Base-by-base conservation (phyloP, 2,797 vertebrate species). In the Epinephelus malabaricus region DNA sequence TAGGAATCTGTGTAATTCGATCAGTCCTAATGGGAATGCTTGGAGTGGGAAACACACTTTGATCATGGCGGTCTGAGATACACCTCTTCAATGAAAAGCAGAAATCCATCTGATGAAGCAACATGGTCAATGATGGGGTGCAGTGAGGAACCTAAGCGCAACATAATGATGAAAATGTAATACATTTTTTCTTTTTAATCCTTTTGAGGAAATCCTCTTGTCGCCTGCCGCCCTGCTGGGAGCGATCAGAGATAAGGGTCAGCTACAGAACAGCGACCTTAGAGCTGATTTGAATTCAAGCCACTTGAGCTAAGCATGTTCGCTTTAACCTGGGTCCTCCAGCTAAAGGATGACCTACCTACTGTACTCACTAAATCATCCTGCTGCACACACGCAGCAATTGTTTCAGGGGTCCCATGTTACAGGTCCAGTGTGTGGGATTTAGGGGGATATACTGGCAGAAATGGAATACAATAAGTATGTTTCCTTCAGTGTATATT, bases 1-100 rank as follows among this genome's bases (percentile, higher is more conserved):
- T 84, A 79, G 86, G 76, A 77, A 94, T 90, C 88, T 75, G 84
- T 88, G 87, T 91, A 85, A 91, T 89, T 92, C 88, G 88, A 89
- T 93, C 86, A 81, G 78, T 25, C 71, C 79, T 90, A 91, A 94
- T 92, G 82, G 88, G 86, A 40, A 84, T 19, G 82, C 88, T 86
- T 83, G 84, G 55, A 59, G 86, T 86, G 85, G 63, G 68, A 74
- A 84, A 75, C 64, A 69, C 43, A 47, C 92, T 91, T 92, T 92
- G 87, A 94, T 93, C 82, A 38, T 3, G 17, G 76, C 5, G 18
- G 69, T 76, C 69, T 82, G 62, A 85, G 70, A 81, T 66, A 61
- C 81, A 82, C 55, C 63, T 84, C 86, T 83, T 78, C 53, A 73
- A 78, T 83, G 54, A 85, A 81, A 84, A 30, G 68, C 63, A 81